A percentile compares a stretch with the other conserved stretches of the same genome.
Evolutionary conservation across 2,113 vertebrate genomes (phyloP).

Genomic region (Connochaetes taurinus): DNA sequence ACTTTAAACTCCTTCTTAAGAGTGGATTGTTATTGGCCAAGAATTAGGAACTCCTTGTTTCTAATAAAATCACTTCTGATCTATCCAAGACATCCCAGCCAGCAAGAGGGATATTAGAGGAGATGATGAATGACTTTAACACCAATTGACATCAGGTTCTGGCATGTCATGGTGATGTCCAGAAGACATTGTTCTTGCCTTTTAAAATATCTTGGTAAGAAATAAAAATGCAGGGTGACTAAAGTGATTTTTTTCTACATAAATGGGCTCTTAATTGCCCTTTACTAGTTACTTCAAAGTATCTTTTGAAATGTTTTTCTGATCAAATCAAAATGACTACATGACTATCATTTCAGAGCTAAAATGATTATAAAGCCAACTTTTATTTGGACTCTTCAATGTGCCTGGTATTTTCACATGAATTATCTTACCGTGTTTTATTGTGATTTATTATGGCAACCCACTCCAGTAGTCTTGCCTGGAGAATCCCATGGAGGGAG

Average conservation of each 20-base stretch:
- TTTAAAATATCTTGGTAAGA: constrained; percentile 33
- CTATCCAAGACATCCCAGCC: neutral
- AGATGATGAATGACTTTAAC: constrained; percentile 8
- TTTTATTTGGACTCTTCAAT: neutral
- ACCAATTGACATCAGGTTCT: constrained; percentile 32
- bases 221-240: neutral
- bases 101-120: constrained; percentile 6
- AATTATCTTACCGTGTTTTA: neutral
- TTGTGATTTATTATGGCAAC: too few species aligned
- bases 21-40: neutral
- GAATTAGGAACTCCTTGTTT: neutral
- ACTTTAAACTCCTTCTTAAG: neutral
- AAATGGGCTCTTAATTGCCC: neutral
- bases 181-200: neutral
- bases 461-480: too few species aligned
- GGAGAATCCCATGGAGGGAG: too few species aligned
- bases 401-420: neutral
- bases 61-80: constrained; percentile 37
- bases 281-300: neutral
- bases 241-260: neutral
- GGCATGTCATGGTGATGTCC: neutral
- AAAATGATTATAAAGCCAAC: neutral
- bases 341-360: neutral
- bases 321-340: neutral
- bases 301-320: neutral